These are phyloP conservation scores for Creontiades dilutus DNA, from an alignment of 2,888 invertebrate species.

Conservation along the genomic window DNA sequence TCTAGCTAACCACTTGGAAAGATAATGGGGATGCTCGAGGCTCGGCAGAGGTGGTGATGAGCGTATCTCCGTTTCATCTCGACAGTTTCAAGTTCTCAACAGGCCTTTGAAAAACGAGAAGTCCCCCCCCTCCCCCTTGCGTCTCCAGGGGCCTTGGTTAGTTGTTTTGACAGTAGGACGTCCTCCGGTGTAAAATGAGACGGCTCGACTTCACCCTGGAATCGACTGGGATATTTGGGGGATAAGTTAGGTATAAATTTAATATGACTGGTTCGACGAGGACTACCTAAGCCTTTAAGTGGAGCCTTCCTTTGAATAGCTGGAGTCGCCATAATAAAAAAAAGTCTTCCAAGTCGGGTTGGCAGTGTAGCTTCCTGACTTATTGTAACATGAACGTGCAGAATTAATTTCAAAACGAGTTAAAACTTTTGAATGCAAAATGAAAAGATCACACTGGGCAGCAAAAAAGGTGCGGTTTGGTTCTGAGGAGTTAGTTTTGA, in stretches of 20 bases:
- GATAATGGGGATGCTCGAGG: neutral
- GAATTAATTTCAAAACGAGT: too few species aligned
- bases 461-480: too few species aligned
- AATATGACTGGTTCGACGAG: neutral
- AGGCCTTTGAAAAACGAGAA: constrained; percentile 36
- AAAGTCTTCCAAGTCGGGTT: neutral
- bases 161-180: constrained; percentile 40
- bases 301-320: neutral
- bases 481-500: too few species aligned
- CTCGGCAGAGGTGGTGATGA: constrained; percentile 33
- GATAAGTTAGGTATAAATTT: constrained; percentile 20
- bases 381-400: too few species aligned
- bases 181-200: constrained; percentile 35
- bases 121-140: too few species aligned
- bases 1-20: neutral
- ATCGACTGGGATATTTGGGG: neutral
- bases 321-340: neutral
- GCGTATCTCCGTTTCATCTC: constrained; percentile 39
- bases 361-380: too few species aligned
- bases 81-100: constrained; percentile 42
- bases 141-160: neutral
- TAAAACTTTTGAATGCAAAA: too few species aligned
- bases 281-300: constrained; percentile 5
- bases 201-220: neutral
- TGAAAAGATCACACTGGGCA: too few species aligned